Base-by-base conservation (phyloP, 2,888 invertebrate genomes). In the Pseudoips prasinana region DNA sequence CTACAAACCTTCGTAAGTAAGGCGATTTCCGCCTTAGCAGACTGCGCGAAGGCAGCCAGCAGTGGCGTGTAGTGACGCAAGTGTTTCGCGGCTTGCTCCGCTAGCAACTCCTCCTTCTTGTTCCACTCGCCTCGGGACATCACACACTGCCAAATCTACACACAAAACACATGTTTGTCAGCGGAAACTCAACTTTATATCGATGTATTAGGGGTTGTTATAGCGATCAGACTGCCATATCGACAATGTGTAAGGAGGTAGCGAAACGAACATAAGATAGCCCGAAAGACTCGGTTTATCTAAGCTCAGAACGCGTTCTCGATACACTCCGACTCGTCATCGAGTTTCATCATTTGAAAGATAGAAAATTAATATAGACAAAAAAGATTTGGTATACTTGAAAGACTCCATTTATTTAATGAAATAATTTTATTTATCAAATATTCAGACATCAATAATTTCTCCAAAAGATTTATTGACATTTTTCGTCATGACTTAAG, bases 121-220 rank as follows among this genome's bases (percentile, higher is more conserved):
- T 98, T 98, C 98, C 98, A 98, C 86, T 98, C 98, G 40, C 96
- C 96, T 65, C 96, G 94, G 32, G 94, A 93, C 98, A 98, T 98
- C 63, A 98, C 93, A 51, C 96, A 96, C 55, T 93, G 94, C 98
- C 98, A 98, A 65, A 98, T 92, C 96, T 96, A 38, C 0, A 7
- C 54, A 48, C 39, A 43, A 14, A 6, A 32, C 18, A 14, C 31
- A 11, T n/a, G n/a, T n/a, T n/a, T n/a, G n/a, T n/a, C n/a, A n/a
- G n/a, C n/a, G n/a, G n/a, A n/a, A n/a, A 20, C n/a, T 5, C 7
- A 20, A 20, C 2, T 20, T 20, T 20, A 20, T n/a, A n/a, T n/a
- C n/a, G n/a, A n/a, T n/a, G n/a, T n/a, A n/a, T n/a, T n/a, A n/a
- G n/a, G n/a, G n/a, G n/a, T n/a, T n/a, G n/a, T n/a, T n/a, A n/a